A percentile compares a stretch with the other conserved stretches of the same genome.
These are phyloP conservation scores for Stylophora pistillata DNA, from an alignment of 64 coral and sea anemone species.

Conservation along the genomic window DNA sequence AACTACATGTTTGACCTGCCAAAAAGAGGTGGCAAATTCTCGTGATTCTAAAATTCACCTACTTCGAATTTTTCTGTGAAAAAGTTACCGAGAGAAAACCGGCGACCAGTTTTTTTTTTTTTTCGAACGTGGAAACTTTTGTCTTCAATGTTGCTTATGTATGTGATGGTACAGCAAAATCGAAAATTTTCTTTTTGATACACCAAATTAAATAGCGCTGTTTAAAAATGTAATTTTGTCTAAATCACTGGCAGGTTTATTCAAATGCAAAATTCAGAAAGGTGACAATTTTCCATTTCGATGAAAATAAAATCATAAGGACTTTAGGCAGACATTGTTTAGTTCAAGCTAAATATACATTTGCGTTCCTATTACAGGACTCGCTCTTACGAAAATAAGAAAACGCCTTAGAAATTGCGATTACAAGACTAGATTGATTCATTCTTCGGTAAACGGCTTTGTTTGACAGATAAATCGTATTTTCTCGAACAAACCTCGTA, in stretches of 20 bases:
- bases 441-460: not conserved
- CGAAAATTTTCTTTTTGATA: not conserved
- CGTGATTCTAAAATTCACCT: constrained; percentile 21
- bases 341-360: constrained; percentile 3
- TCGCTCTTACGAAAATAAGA: not conserved
- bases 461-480: not conserved
- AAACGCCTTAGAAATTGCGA: not conserved
- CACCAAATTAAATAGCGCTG: not conserved
- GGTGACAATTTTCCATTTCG: constrained; percentile 13
- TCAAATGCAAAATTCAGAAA: not conserved
- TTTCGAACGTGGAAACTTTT: not conserved
- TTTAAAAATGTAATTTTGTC: constrained; percentile 36
- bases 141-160: not conserved
- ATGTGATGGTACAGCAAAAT: not conserved
- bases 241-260: not conserved
- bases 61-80: constrained; percentile 9
- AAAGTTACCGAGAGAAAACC: not conserved
- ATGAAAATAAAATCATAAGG: not conserved
- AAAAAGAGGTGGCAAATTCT: constrained; percentile 15
- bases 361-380: not conserved
- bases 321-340: not conserved
- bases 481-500: not conserved
- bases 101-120: not conserved
- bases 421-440: not conserved
- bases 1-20: constrained; percentile 1